These are phyloP conservation scores for Dasypus novemcinctus DNA, from an alignment of 2,113 vertebrate species.

Conservation along the genomic window DNA sequence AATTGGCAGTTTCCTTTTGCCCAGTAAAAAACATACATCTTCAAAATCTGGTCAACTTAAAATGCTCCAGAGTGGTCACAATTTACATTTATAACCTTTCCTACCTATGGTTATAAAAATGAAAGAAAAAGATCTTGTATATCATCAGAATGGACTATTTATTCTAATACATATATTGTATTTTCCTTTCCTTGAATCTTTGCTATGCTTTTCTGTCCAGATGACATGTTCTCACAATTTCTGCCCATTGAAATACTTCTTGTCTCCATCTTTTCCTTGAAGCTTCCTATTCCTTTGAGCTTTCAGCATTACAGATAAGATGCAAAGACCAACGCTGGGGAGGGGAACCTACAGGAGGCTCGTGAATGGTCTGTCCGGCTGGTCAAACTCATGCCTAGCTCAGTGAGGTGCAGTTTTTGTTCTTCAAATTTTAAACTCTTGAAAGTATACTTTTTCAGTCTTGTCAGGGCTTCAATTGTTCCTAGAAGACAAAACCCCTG, in stretches of 20 bases:
- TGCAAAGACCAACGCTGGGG: not conserved
- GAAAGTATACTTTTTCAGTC: not conserved
- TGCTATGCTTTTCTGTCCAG: not conserved
- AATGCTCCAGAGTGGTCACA: not conserved
- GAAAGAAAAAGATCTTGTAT: not conserved
- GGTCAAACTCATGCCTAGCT: not conserved
- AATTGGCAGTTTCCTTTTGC: not conserved
- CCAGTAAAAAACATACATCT: not conserved
- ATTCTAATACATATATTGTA: not conserved
- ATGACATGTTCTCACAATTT: not conserved
- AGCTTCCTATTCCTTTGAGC: not conserved
- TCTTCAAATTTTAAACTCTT: constrained; percentile 32
- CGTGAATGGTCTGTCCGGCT: not conserved
- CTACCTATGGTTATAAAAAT: not conserved
- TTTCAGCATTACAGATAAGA: not conserved
- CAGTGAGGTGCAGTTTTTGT: not conserved
- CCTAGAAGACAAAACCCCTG: not conserved
- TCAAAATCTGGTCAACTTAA: not conserved
- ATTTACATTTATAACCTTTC: not conserved
- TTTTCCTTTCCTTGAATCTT: not conserved
- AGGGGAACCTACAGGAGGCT: fast-evolving
- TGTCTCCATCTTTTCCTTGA: not conserved
- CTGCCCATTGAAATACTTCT: not conserved
- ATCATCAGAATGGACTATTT: not conserved
- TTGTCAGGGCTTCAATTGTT: not conserved